Conservation (phyloP, 2,113 vertebrate genomes). For the Mobula hypostoma region DNA sequence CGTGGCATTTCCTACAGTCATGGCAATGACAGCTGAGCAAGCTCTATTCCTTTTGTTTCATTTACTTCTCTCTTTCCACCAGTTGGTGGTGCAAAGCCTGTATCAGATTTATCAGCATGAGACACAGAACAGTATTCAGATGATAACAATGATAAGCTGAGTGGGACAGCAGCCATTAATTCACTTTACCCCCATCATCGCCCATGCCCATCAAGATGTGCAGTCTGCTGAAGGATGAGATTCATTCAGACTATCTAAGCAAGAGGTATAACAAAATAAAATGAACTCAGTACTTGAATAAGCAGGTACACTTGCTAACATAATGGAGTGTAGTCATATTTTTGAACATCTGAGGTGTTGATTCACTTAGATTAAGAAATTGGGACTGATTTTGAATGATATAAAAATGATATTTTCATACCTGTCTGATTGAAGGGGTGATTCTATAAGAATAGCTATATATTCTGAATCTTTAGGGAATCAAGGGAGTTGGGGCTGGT, state of each 20-base stretch:
- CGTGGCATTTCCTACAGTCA: not conserved
- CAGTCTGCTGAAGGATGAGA: not conserved
- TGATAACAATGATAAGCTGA: not conserved
- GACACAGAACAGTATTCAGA: not conserved
- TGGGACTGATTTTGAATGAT: not conserved
- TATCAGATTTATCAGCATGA: constrained; percentile 12
- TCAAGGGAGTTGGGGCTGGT: too few relatives aligned
- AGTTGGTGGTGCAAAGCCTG: constrained; percentile 31
- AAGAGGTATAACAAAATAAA: not conserved
- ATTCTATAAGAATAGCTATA: not conserved
- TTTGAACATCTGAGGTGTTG: not conserved
- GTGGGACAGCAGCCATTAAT: not conserved
- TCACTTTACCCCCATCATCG: not conserved
- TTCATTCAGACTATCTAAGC: not conserved
- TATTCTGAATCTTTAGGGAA: too few relatives aligned
- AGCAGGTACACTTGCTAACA: not conserved
- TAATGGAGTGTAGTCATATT: not conserved
- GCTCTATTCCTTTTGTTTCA: not conserved
- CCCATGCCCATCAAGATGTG: not conserved
- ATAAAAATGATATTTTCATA: not conserved
- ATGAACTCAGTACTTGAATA: not conserved
- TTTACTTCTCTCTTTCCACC: constrained; percentile 12
- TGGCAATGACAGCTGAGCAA: not conserved
- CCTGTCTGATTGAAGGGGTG: not conserved
- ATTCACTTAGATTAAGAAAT: not conserved